Base-by-base conservation (phyloP, 1,140 invertebrate genomes). In the Agraylea sexmaculata region DNA sequence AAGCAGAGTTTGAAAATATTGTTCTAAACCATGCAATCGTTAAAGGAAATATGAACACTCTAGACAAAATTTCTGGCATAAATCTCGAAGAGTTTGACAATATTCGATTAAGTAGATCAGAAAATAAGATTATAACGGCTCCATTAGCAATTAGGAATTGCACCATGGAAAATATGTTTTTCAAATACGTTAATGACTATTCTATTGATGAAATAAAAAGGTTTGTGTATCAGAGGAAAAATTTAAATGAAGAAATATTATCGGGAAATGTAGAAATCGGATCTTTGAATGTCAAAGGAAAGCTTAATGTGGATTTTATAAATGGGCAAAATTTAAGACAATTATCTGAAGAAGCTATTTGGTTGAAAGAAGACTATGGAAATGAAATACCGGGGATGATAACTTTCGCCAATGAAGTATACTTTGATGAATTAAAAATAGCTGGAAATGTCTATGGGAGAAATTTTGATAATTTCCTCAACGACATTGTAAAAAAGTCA, bases 331-430 rank as follows among this genome's bases (percentile, higher is more conserved):
- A 49, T 35, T 28, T 49, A 10, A 25, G 31, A 11, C 39, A 40
- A 17, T 6, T 45, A 19, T 42, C 47, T 4, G 37, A 49, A 15
- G 40, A 45, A 18, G 47, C 47, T 19, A 35, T 49, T 3, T 43
- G 47, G 43, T 27, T 45, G 16, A 49, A 49, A 28, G 43, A 45
- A 28, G 43, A 48, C 13, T n/a, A n/a, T n/a, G n/a, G n/a, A n/a
- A 48, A 44, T 31, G 15, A 41, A 17, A 38, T 48, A 12, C 11
- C 19, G 4, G 35, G 22, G 28, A 18, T 29, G 21, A 17, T 45
- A n/a, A 44, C 19, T 31, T 49, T 49, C 18, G 7, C 40, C 4
- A 37, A 49, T 30, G 28, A 31, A 22, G 15, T 48, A 13, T 31
- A 6, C 25, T 13, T 33, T 18, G 42, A 38, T 39, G 29, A 42